phyloP scores from a whole-genome alignment of 2,797 vertebrate species.

The Gymnoscopelus microlampas region DNA sequence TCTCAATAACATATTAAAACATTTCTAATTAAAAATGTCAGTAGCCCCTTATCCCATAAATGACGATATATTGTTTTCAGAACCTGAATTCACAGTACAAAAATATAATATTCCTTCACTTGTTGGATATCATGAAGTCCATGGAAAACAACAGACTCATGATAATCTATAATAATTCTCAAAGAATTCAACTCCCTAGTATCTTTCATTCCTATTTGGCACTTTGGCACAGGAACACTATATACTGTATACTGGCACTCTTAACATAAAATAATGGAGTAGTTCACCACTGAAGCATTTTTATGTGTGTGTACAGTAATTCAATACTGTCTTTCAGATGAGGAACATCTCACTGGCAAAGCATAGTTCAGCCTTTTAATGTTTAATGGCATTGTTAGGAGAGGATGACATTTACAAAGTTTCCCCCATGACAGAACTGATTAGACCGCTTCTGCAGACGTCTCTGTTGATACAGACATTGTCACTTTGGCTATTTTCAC shows the following conservation, averaged over 20 bases:
- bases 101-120: constrained; percentile 84
- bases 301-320: constrained; percentile 52
- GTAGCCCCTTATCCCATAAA: constrained; percentile 88
- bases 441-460: constrained; percentile 94
- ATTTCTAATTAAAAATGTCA: constrained; percentile 80
- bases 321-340: constrained; percentile 43
- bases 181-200: constrained; percentile 51
- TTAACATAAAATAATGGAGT: constrained; percentile 58
- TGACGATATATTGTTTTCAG: constrained; percentile 81
- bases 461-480: constrained; percentile 99
- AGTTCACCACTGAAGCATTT: constrained; percentile 57
- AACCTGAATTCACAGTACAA: constrained; percentile 86
- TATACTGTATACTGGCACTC: constrained; percentile 57
- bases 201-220: constrained; percentile 77
- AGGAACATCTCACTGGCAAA: constrained; percentile 31
- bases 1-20: constrained; percentile 77
- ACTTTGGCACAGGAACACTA: constrained; percentile 77
- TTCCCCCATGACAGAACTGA: constrained; percentile 21
- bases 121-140: constrained; percentile 68
- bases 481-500: constrained; percentile 99
- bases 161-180: constrained; percentile 60
- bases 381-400: constrained; percentile 57
- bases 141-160: constrained; percentile 68
- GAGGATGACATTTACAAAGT: constrained; percentile 62
- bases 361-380: constrained; percentile 43